Percentiles rank a stretch among this genome's conserved stretches.
phyloP scores from a whole-genome alignment of 2,797 vertebrate species.

The Syngnathus rostellatus region DNA sequence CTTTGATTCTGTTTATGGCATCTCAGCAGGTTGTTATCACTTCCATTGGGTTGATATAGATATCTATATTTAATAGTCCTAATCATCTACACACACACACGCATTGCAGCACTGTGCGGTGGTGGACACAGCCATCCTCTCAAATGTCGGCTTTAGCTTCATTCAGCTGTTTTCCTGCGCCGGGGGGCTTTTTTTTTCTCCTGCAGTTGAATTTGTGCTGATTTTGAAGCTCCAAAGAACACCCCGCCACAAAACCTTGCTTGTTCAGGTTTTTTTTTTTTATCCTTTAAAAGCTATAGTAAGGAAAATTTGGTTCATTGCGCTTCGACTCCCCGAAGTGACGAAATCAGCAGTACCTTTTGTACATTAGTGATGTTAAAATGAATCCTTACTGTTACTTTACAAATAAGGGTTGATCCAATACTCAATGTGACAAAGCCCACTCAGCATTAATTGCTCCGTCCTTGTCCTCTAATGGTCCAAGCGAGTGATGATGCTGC shows the following conservation, averaged over 20 bases:
- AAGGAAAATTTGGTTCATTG: neutral
- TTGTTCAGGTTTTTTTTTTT: neutral
- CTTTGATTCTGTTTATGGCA: conserved; percentile 24
- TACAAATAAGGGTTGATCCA: neutral
- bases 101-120: neutral
- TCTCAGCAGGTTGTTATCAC: conserved; percentile 21
- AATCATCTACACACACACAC: neutral
- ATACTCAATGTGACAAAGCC: neutral
- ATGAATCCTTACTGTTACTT: neutral
- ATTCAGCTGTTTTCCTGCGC: conserved; percentile 49
- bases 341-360: neutral
- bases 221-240: conserved; percentile 11
- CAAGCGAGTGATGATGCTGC: conserved; percentile 27
- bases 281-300: neutral
- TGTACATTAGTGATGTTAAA: neutral
- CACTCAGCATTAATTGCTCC: conserved; percentile 11
- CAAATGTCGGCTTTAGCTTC: conserved; percentile 51
- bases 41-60: neutral
- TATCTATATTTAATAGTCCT: no score
- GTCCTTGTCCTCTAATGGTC: conserved; percentile 50
- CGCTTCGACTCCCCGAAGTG: neutral
- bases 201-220: conserved; percentile 58
- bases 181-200: conserved; percentile 49
- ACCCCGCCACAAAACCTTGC: neutral
- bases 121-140: conserved; percentile 35